A percentile compares a stretch with the other conserved stretches of the same genome.
These are phyloP conservation scores for Labia minor DNA, from an alignment of 2,888 invertebrate genomes.

Conservation along the genomic window DNA sequence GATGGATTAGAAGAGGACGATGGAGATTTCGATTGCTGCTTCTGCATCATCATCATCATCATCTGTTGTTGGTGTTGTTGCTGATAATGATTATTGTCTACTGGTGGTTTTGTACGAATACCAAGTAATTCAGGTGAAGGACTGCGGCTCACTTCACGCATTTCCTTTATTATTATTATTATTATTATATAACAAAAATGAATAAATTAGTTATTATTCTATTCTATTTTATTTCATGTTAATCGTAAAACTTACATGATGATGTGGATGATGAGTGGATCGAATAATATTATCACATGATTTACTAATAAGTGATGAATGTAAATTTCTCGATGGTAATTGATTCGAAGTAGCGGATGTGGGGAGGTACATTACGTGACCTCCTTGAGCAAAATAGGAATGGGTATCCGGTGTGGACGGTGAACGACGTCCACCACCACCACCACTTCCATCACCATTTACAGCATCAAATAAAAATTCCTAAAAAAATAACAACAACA, in stretches of 20 bases:
- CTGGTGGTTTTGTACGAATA: background rate
- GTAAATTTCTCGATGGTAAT: background rate
- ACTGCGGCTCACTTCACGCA: conserved; percentile 27
- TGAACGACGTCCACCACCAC: conserved; percentile 21
- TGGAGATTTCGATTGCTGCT: conserved; percentile 8
- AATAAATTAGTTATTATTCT: too few species aligned
- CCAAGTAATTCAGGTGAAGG: conserved; percentile 25
- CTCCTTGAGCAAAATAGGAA: conserved; percentile 52
- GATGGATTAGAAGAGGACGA: background rate
- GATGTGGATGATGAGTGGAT: background rate
- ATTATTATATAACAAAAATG: too few species aligned
- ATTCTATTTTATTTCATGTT: too few species aligned
- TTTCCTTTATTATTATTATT: conserved; percentile 26
- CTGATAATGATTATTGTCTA: background rate
- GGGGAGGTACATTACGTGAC: conserved; percentile 72
- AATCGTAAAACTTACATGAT: background rate
- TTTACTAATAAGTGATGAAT: background rate
- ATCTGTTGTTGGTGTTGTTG: conserved; percentile 21
- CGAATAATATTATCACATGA: background rate
- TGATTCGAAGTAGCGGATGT: conserved; percentile 25
- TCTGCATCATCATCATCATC: conserved; percentile 15
- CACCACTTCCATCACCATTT: conserved; percentile 28
- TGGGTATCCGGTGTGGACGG: conserved; percentile 33
- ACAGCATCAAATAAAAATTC: conserved; percentile 34
- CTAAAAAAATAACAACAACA: conserved; percentile 27